Percentiles rank a stretch among this genome's conserved stretches.
Evolutionary conservation across 2,888 invertebrate species (phyloP).

Genomic region (Aphidius colemani): DNA sequence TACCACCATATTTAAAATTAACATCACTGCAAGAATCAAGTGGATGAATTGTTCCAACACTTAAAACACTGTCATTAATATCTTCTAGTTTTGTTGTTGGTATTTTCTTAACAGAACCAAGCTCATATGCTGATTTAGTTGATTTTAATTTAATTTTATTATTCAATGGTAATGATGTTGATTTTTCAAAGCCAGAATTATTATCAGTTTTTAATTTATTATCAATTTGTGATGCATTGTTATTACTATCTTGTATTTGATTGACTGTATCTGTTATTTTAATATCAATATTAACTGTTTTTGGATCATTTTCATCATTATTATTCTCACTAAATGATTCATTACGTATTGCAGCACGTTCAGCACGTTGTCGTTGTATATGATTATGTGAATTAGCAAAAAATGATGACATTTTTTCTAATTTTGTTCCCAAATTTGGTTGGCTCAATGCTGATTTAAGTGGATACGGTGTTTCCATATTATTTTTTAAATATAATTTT

Average conservation of each 20-base stretch:
- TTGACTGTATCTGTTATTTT: conserved; percentile 55
- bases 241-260: conserved; percentile 24
- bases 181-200: conserved; percentile 46
- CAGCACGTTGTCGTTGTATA: conserved; percentile 68
- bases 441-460: conserved; percentile 58
- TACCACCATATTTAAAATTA: conserved; percentile 79
- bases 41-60: conserved; percentile 66
- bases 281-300: conserved; percentile 56
- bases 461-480: conserved; percentile 57
- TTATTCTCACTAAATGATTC: conserved; percentile 36
- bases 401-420: conserved; percentile 61
- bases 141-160: conserved; percentile 52
- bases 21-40: conserved; percentile 76
- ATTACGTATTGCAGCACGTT: conserved; percentile 60
- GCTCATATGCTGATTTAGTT: conserved; percentile 56
- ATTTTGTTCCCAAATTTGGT: conserved; percentile 56
- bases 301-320: conserved; percentile 56
- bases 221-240: conserved; percentile 37
- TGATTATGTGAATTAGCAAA: conserved; percentile 75
- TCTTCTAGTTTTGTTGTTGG: conserved; percentile 59
- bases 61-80: conserved; percentile 61
- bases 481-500: conserved; percentile 53
- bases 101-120: conserved; percentile 54
- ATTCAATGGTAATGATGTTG: conserved; percentile 52
- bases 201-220: conserved; percentile 44